A percentile compares a stretch with the other conserved stretches of the same genome.
Conservation (phyloP, 2,797 vertebrate genomes). For the Cottoperca gobio region DNA sequence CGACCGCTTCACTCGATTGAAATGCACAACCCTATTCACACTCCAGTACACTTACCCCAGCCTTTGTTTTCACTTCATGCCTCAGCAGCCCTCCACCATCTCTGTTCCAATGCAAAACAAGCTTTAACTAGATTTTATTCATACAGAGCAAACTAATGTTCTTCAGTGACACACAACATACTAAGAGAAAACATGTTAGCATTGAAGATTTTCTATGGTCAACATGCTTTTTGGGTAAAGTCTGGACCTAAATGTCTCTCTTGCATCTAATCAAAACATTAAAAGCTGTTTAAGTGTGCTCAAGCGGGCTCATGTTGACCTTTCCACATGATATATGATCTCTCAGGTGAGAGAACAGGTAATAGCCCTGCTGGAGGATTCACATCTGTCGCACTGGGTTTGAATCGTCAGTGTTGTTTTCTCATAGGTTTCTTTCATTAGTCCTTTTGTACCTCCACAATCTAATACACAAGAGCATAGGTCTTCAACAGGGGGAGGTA, state of each 20-base stretch:
- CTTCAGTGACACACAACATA: background rate
- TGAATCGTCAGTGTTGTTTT: background rate
- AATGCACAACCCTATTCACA: conserved; percentile 33
- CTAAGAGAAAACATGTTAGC: too few relatives aligned
- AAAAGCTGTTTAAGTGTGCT: background rate
- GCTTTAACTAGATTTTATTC: conserved; percentile 18
- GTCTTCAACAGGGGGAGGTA: too few relatives aligned
- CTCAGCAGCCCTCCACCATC: conserved; percentile 10
- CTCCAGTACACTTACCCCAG: conserved; percentile 19
- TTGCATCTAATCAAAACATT: too few relatives aligned
- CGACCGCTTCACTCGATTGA: conserved; percentile 18
- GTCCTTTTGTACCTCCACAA: background rate
- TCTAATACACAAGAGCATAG: background rate
- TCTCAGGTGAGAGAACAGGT: background rate
- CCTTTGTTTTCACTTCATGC: conserved; percentile 55
- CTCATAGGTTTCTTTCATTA: background rate
- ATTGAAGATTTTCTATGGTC: too few relatives aligned
- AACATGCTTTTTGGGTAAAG: too few relatives aligned
- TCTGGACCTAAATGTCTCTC: too few relatives aligned
- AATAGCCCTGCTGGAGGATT: background rate
- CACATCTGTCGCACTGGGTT: background rate
- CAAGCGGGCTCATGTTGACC: background rate
- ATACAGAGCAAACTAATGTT: background rate
- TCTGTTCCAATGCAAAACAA: conserved; percentile 14
- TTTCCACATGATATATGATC: background rate